These are phyloP conservation scores for Pelochelys cantorii DNA, from an alignment of 2,797 vertebrate species.

Conservation along the genomic window DNA sequence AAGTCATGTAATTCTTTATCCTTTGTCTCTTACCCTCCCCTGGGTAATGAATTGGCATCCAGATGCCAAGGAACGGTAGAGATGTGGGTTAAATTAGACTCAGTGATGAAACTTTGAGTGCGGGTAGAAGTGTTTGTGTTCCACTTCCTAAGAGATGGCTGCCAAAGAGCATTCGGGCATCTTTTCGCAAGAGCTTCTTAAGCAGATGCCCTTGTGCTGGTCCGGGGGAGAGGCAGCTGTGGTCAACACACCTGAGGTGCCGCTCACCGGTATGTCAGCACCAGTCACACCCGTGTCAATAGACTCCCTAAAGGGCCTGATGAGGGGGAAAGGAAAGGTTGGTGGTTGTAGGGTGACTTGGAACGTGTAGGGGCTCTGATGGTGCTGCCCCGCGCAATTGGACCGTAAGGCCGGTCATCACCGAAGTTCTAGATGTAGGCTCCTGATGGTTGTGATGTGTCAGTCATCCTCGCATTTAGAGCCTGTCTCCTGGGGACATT, in stretches of 20 bases:
- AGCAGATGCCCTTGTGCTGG: not conserved
- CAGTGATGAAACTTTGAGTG: not conserved
- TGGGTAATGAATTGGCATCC: not conserved
- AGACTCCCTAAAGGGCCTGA: not conserved
- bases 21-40: not conserved
- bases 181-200: not conserved
- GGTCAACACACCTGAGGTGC: not conserved
- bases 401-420: not conserved
- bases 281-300: too few relatives aligned
- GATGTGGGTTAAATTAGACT: not conserved
- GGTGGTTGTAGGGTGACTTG: not conserved
- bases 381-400: not conserved
- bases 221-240: not conserved
- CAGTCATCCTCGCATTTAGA: not conserved
- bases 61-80: not conserved
- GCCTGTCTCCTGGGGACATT: not conserved
- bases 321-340: not conserved
- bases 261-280: not conserved
- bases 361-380: not conserved
- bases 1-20: not conserved
- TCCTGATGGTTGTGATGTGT: not conserved
- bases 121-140: not conserved
- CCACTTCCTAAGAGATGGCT: not conserved
- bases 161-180: not conserved
- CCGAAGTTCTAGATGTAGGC: not conserved